Conservation (phyloP, 2,888 invertebrate genomes). For the Tinea trinotella region DNA sequence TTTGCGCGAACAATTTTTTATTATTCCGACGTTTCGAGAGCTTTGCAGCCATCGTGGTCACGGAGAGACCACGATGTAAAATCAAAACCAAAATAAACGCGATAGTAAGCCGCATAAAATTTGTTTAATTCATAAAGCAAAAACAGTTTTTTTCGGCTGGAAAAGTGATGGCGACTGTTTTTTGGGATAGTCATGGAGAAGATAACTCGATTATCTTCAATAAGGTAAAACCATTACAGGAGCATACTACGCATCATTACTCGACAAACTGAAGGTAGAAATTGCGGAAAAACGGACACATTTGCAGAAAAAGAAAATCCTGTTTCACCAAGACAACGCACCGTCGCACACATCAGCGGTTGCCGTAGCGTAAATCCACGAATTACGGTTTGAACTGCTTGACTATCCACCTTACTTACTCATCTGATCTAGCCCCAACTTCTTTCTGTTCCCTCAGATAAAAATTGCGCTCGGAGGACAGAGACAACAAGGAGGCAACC, state of each 20-base stretch:
- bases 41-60: too few species aligned
- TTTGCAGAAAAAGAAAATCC: constrained; percentile 17
- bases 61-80: too few species aligned
- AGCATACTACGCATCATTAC: constrained; percentile 4
- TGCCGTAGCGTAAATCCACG: constrained; percentile 24
- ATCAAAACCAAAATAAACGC: too few species aligned
- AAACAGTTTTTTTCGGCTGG: constrained; percentile 21
- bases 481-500: neutral
- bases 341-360: constrained; percentile 23
- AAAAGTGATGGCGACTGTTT: constrained; percentile 20
- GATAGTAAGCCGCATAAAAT: too few species aligned
- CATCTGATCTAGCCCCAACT: constrained; percentile 24
- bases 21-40: too few species aligned
- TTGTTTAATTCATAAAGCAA: too few species aligned
- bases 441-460: constrained; percentile 22
- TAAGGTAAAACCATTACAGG: constrained; percentile 16
- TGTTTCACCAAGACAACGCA: constrained; percentile 23
- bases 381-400: constrained; percentile 24
- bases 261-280: neutral
- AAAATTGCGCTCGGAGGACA: constrained; percentile 6
- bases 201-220: constrained; percentile 11
- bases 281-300: constrained; percentile 9
- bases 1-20: too few species aligned
- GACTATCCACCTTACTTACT: constrained; percentile 23
- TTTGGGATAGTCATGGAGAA: constrained; percentile 10